These are phyloP conservation scores for Digitonthophagus gazella DNA, from an alignment of 2,888 invertebrate genomes.

Conservation along the genomic window DNA sequence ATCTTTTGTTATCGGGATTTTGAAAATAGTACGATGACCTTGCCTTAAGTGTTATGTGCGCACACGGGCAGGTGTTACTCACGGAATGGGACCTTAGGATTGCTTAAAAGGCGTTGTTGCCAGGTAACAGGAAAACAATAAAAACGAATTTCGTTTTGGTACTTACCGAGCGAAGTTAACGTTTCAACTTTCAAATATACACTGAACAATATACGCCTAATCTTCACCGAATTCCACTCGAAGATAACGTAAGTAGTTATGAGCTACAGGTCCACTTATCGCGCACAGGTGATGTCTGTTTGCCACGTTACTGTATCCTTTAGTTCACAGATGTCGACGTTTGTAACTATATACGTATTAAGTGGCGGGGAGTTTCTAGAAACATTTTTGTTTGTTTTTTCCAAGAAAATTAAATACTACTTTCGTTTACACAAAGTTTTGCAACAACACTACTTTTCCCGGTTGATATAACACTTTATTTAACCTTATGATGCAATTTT, in stretches of 20 bases:
- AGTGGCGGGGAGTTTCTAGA: not conserved
- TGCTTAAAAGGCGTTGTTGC: not conserved
- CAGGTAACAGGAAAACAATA: not conserved
- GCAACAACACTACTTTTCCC: not conserved
- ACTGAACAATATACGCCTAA: not conserved
- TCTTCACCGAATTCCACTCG: not conserved
- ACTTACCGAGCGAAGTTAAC: not conserved
- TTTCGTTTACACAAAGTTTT: not conserved
- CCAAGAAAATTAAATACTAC: not conserved
- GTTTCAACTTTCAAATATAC: not conserved
- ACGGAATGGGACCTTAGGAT: not conserved
- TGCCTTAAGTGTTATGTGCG: conserved; percentile 12
- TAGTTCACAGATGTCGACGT: not conserved
- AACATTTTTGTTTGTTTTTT: not conserved
- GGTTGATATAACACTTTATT: not conserved
- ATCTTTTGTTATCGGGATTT: conserved; percentile 13
- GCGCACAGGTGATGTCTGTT: not conserved
- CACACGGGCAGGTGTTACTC: not conserved
- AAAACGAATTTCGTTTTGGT: not conserved
- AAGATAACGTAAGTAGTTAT: not conserved
- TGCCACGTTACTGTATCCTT: not conserved
- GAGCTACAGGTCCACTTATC: not conserved
- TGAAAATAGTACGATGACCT: conserved; percentile 17
- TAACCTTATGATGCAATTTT: not conserved
- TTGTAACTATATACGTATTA: not conserved